A percentile compares a stretch with the other conserved stretches of the same genome.
Evolutionary conservation across 2,888 invertebrate genomes (phyloP).

Genomic region (Eugnorisma glareosa): DNA sequence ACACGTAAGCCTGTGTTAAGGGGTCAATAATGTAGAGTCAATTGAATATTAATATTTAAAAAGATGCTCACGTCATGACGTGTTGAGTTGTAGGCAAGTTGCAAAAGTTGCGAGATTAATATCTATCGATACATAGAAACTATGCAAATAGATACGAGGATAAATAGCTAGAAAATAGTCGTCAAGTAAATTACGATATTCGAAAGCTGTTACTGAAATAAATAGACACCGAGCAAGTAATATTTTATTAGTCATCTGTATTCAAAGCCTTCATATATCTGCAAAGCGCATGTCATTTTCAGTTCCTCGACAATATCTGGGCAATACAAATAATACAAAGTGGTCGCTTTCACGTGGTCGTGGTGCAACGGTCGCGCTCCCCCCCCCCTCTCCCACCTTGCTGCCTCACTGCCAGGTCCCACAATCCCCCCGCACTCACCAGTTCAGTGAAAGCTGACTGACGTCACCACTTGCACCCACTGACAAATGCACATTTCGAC

Average conservation of each 20-base stretch:
- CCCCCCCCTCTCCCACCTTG: constrained; percentile 24
- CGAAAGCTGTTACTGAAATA: constrained; percentile 15
- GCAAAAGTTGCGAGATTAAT: background rate
- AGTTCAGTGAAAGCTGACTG: constrained; percentile 83
- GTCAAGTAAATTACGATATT: constrained; percentile 24
- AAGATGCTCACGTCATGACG: background rate
- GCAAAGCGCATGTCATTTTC: constrained; percentile 50
- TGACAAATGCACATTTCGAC: constrained; percentile 70
- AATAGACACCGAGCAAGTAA: constrained; percentile 1
- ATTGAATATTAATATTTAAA: background rate
- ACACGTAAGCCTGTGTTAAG: background rate
- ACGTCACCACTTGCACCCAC: constrained; percentile 82
- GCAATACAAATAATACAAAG: constrained; percentile 72
- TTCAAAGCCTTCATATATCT: constrained; percentile 43
- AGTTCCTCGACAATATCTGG: constrained; percentile 61
- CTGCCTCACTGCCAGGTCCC: background rate
- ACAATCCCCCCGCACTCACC: constrained; percentile 43
- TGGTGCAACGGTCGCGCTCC: constrained; percentile 74
- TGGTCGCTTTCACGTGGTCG: constrained; percentile 83
- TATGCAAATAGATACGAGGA: background rate
- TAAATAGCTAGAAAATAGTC: background rate
- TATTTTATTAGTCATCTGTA: constrained; percentile 14
- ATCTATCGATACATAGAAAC: background rate
- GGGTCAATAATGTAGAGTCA: background rate
- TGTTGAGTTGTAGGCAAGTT: background rate